phyloP scores from a whole-genome alignment of 2,888 invertebrate genomes.

The Listrodromus nycthemerus region DNA sequence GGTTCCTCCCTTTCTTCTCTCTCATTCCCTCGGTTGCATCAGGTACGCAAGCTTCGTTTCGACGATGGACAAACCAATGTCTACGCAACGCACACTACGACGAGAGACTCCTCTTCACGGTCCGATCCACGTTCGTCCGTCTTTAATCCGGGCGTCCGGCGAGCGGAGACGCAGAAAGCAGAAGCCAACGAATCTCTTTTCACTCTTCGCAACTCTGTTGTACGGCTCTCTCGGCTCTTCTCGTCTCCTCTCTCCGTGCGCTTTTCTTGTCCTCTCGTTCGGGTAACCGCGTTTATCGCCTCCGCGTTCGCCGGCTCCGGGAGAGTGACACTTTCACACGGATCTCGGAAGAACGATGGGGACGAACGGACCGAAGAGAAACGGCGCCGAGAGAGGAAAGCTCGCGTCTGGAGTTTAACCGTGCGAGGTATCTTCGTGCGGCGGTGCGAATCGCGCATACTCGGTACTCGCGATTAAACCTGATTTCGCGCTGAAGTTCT shows the following conservation, averaged over 20 bases:
- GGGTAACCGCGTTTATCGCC: slow-evolving; percentile 74
- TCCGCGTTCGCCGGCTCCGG: slow-evolving; percentile 43
- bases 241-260: slow-evolving; percentile 52
- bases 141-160: slow-evolving; percentile 10
- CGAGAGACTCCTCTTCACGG: slow-evolving; percentile 5
- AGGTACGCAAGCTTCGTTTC: slow-evolving; percentile 30
- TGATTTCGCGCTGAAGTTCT: not conserved
- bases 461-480: not conserved
- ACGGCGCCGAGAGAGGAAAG: slow-evolving; percentile 39
- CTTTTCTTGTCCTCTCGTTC: slow-evolving; percentile 47
- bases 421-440: not conserved
- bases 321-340: slow-evolving; percentile 80
- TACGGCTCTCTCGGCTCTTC: slow-evolving; percentile 55
- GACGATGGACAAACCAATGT: slow-evolving; percentile 26
- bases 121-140: slow-evolving; percentile 10
- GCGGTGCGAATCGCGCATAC: not conserved
- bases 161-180: slow-evolving; percentile 1
- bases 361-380: slow-evolving; percentile 34
- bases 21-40: slow-evolving; percentile 17
- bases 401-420: not conserved
- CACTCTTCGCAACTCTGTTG: not conserved
- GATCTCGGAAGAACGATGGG: slow-evolving; percentile 67
- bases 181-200: slow-evolving; percentile 21
- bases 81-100: slow-evolving; percentile 2
- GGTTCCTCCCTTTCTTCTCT: slow-evolving; percentile 23